Evolutionary conservation across 2,888 invertebrate species (phyloP).

Genomic region (Hetaerina titia): DNA sequence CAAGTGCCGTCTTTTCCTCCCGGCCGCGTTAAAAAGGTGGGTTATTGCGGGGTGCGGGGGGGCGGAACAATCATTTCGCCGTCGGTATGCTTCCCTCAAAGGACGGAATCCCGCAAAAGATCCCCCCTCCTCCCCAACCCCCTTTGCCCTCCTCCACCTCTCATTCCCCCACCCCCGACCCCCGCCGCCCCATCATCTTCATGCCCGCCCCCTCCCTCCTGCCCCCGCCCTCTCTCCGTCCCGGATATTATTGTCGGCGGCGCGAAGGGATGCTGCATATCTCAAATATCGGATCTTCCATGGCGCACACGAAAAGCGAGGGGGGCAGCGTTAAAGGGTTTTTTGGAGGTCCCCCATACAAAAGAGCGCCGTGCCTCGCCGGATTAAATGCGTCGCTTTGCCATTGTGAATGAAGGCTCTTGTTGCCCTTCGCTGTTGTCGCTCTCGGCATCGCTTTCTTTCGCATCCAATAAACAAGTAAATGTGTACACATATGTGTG

Average conservation of each 20-base stretch:
- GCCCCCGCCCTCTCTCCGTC: not conserved
- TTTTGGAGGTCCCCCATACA: too few species aligned
- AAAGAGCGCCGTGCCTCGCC: not conserved
- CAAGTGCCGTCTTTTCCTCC: not conserved
- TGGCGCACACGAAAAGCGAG: too few species aligned
- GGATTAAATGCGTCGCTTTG: not conserved
- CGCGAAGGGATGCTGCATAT: not conserved
- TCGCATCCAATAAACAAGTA: too few species aligned
- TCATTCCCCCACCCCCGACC: too few species aligned
- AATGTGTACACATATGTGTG: too few species aligned
- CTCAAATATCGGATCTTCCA: not conserved
- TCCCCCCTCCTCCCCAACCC: not conserved
- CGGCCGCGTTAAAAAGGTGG: not conserved
- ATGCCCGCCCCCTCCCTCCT: not conserved
- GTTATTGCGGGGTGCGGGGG: not conserved
- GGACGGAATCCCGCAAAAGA: not conserved
- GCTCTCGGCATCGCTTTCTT: too few species aligned
- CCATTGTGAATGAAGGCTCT: not conserved
- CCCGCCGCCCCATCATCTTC: too few species aligned
- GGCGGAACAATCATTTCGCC: not conserved
- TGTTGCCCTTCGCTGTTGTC: too few species aligned
- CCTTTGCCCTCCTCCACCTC: too few species aligned
- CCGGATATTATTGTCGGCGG: not conserved
- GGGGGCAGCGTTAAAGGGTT: too few species aligned
- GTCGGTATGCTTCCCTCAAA: conserved; percentile 22